Evolutionary conservation across 2,888 invertebrate genomes (phyloP).

Genomic region (Encarsia formosa): DNA sequence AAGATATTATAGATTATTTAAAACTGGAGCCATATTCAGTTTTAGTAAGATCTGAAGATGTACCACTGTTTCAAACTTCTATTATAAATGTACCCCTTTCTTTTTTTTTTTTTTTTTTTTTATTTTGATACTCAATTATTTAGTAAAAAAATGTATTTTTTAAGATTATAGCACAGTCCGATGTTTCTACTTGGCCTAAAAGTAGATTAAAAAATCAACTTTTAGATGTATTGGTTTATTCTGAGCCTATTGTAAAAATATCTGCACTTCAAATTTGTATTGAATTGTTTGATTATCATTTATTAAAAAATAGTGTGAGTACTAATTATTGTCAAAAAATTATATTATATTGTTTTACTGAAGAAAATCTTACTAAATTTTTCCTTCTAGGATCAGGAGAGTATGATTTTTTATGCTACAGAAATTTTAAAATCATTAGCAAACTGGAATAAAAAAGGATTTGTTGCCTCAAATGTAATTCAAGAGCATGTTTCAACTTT

Average conservation of each 20-base stretch:
- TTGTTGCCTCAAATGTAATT: slow-evolving; percentile 27
- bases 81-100: slow-evolving; percentile 35
- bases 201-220: slow-evolving; percentile 33
- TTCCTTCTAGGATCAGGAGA: slow-evolving; percentile 31
- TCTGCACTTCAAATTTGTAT: slow-evolving; percentile 35
- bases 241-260: slow-evolving; percentile 38
- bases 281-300: slow-evolving; percentile 33
- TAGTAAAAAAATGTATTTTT: not conserved
- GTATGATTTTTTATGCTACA: slow-evolving; percentile 31
- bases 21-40: slow-evolving; percentile 38
- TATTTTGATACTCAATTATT: not conserved
- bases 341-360: slow-evolving; percentile 1
- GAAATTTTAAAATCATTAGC: slow-evolving; percentile 40
- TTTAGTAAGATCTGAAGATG: slow-evolving; percentile 30
- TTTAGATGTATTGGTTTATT: slow-evolving; percentile 34
- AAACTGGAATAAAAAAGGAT: slow-evolving; percentile 32
- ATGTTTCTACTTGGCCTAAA: slow-evolving; percentile 38
- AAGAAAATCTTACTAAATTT: not conserved
- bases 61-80: slow-evolving; percentile 35
- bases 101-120: no score
- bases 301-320: slow-evolving; percentile 31
- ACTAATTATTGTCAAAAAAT: slow-evolving; percentile 10
- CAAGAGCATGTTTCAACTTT: slow-evolving; percentile 28
- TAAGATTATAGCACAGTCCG: slow-evolving; percentile 36
- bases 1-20: slow-evolving; percentile 36